These are phyloP conservation scores for Rhysida immarginata DNA, from an alignment of 1,140 invertebrate genomes.

Conservation along the genomic window DNA sequence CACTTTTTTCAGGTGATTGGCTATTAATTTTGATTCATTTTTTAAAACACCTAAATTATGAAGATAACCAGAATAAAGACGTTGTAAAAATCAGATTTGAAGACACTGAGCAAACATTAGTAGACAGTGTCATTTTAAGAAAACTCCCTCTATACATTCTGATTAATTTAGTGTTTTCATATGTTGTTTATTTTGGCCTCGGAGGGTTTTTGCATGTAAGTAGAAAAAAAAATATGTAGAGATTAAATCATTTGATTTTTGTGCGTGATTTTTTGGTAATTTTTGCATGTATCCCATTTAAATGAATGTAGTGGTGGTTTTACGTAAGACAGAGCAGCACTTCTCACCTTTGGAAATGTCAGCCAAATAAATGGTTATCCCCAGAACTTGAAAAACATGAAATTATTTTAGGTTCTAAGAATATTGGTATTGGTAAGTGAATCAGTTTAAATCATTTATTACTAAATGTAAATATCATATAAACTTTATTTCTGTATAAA, in stretches of 20 bases:
- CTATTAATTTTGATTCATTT: constrained; percentile 41
- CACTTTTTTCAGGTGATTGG: constrained; percentile 45
- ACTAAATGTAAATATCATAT: no score
- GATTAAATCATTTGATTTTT: constrained; percentile 5
- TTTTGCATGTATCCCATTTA: no score
- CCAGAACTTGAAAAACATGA: constrained; percentile 49
- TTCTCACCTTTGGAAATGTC: constrained; percentile 54
- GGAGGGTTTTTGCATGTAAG: constrained; percentile 49
- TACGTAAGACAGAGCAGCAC: constrained; percentile 41
- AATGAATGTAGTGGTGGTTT: constrained; percentile 51
- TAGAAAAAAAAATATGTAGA: not conserved
- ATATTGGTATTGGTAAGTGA: constrained; percentile 34
- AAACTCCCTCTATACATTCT: no score
- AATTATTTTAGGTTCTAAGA: constrained; percentile 43
- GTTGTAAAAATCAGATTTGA: no score
- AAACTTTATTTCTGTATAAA: no score
- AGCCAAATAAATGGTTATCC: constrained; percentile 48
- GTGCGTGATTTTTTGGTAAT: no score
- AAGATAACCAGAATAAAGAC: constrained; percentile 23
- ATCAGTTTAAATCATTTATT: not conserved
- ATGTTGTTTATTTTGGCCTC: constrained; percentile 21
- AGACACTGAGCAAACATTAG: no score
- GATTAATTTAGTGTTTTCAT: not conserved
- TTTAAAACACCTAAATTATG: constrained; percentile 35
- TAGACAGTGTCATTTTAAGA: no score